Evolutionary conservation across 2,888 invertebrate species (phyloP).

Genomic region (Lasius fuliginosus): DNA sequence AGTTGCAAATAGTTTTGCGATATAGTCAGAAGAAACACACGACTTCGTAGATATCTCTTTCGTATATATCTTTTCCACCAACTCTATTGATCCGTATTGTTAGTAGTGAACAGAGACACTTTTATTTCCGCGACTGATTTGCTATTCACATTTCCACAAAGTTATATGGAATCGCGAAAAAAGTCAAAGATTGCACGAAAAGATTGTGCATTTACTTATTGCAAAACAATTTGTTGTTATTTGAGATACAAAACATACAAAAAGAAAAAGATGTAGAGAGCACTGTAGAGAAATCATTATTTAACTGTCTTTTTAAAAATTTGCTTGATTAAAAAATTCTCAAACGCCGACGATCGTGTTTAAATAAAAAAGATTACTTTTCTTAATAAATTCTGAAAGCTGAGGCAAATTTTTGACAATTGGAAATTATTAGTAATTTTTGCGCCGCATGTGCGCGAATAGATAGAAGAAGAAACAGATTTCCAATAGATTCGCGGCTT

Average conservation of each 20-base stretch:
- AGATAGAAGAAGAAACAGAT: constrained; percentile 13
- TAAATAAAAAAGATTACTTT: neutral
- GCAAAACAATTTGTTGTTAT: neutral
- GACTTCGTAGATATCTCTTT: constrained; percentile 11
- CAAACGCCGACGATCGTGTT: neutral
- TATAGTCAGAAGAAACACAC: neutral
- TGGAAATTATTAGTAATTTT: constrained; percentile 15
- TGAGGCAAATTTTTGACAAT: neutral
- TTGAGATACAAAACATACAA: neutral
- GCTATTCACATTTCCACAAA: constrained; percentile 31
- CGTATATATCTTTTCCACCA: neutral
- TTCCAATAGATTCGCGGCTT: constrained; percentile 17
- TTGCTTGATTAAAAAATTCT: neutral
- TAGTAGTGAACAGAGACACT: constrained; percentile 21
- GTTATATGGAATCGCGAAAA: constrained; percentile 13
- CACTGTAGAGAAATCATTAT: neutral
- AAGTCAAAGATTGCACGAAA: neutral
- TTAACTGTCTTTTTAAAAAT: neutral
- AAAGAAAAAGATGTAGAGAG: neutral
- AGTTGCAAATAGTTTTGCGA: neutral
- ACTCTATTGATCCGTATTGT: constrained; percentile 30
- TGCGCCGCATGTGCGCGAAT: neutral
- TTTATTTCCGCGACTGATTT: constrained; percentile 45
- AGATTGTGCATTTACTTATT: neutral
- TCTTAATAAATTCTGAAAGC: neutral